These are phyloP conservation scores for Drosophila lowei DNA, from an alignment of 1,140 invertebrate genomes.

Conservation along the genomic window DNA sequence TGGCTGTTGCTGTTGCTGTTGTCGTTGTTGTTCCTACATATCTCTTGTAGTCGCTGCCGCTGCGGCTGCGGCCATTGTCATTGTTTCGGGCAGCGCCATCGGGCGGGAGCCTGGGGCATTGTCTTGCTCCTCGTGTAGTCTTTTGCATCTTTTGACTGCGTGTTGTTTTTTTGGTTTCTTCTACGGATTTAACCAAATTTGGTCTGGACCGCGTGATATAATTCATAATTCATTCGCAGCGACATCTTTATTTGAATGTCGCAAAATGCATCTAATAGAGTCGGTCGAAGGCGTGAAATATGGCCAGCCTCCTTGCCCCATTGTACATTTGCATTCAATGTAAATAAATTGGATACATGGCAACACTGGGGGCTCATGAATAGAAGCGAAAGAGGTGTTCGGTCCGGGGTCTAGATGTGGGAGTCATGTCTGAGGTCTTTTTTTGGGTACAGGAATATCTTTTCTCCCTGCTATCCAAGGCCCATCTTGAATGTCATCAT, in stretches of 20 bases:
- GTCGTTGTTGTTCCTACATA: slow-evolving; percentile 40
- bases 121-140: slow-evolving; percentile 47
- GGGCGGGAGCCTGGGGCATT: slow-evolving; percentile 39
- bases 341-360: slow-evolving; percentile 33
- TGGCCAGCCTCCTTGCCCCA: slow-evolving; percentile 6
- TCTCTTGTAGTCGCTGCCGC: slow-evolving; percentile 52
- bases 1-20: slow-evolving; percentile 12
- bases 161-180: slow-evolving; percentile 25
- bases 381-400: neutral
- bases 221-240: slow-evolving; percentile 78
- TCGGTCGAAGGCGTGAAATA: slow-evolving; percentile 44
- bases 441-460: too few relatives aligned
- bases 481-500: too few relatives aligned
- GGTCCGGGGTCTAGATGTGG: too few relatives aligned
- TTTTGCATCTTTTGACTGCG: slow-evolving; percentile 19
- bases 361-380: neutral
- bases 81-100: slow-evolving; percentile 44
- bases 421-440: too few relatives aligned
- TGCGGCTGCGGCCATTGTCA: slow-evolving; percentile 71
- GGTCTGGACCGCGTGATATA: slow-evolving; percentile 73
- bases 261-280: slow-evolving; percentile 53
- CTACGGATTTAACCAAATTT: slow-evolving; percentile 69
- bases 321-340: slow-evolving; percentile 28
- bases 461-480: too few relatives aligned
- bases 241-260: slow-evolving; percentile 78